A percentile compares a stretch with the other conserved stretches of the same genome.
Conservation (phyloP, 2,797 vertebrate species). For the Uromys caudimaculatus region DNA sequence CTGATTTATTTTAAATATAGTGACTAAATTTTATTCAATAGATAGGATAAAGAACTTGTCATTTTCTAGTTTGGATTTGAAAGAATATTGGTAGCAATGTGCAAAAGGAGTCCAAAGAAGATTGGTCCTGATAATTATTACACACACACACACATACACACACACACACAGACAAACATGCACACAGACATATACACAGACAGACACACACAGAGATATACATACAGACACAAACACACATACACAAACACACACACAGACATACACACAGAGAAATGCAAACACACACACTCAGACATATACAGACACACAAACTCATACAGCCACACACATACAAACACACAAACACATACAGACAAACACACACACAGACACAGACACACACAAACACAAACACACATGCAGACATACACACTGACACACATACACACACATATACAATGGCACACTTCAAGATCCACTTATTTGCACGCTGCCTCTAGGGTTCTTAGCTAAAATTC, state of each 20-base stretch:
- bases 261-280: too few relatives aligned
- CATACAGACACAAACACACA: too few relatives aligned
- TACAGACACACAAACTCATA: too few relatives aligned
- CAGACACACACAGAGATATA: too few relatives aligned
- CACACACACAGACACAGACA: too few relatives aligned
- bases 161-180: too few relatives aligned
- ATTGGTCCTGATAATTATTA: not conserved
- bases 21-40: constrained; percentile 19
- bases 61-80: constrained; percentile 39
- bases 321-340: not conserved
- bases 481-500: not conserved
- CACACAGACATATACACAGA: too few relatives aligned
- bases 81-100: constrained; percentile 1
- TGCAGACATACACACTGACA: too few relatives aligned
- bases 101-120: not conserved
- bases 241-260: too few relatives aligned
- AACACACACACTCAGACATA: too few relatives aligned
- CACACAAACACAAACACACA: not conserved
- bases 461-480: not conserved
- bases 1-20: not conserved
- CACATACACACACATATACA: not conserved
- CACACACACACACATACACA: too few relatives aligned
- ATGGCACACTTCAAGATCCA: not conserved
- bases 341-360: too few relatives aligned
- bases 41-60: not conserved